phyloP scores from a whole-genome alignment of 2,113 vertebrate genomes.

The Tychaedon coryphoeus region DNA sequence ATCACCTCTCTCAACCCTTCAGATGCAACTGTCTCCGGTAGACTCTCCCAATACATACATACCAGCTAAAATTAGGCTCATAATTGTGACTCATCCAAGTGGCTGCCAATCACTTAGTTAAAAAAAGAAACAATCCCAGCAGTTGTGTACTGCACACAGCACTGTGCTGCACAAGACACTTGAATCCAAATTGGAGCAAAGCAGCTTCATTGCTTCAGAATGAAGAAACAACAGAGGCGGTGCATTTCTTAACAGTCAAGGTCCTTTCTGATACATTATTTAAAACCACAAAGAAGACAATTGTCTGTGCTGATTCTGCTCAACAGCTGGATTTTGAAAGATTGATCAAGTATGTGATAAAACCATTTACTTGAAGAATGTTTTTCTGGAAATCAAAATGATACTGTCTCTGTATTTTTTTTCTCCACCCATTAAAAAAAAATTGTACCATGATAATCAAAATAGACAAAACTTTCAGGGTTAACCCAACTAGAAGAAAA shows the following conservation, averaged over 20 bases:
- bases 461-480: not conserved
- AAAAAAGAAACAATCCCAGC: conserved; percentile 63
- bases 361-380: not conserved
- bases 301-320: not conserved
- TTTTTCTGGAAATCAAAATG: not conserved
- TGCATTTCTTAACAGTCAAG: not conserved
- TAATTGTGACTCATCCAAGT: conserved; percentile 53
- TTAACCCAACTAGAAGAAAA: not conserved
- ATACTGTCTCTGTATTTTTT: not conserved
- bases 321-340: conserved; percentile 34
- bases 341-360: not conserved
- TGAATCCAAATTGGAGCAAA: not conserved
- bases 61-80: conserved; percentile 55
- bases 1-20: not conserved
- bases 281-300: not conserved
- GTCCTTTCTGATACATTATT: conserved; percentile 9
- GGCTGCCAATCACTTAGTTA: conserved; percentile 49
- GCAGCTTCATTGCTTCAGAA: not conserved
- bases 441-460: not conserved
- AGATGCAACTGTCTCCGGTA: not conserved
- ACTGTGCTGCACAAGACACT: not conserved
- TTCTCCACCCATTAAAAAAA: not conserved
- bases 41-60: conserved; percentile 7
- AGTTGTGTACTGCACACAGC: not conserved
- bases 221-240: not conserved